These are phyloP conservation scores for Trinectes maculatus DNA, from an alignment of 2,113 vertebrate genomes.

Conservation along the genomic window DNA sequence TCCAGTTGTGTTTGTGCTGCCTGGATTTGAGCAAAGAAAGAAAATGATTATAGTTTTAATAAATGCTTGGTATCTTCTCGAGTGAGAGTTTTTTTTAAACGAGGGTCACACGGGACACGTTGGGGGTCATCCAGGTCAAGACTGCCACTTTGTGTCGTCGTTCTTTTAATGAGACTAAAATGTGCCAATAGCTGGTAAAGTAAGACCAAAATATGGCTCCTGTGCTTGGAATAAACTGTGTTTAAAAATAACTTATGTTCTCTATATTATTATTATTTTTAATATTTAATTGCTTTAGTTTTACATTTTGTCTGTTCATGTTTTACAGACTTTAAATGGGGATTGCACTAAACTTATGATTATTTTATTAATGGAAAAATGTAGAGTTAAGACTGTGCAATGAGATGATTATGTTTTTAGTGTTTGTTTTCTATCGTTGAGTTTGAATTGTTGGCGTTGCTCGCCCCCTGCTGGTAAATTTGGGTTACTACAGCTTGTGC, in stretches of 20 bases:
- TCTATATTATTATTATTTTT: not conserved
- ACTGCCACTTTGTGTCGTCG: constrained; percentile 33
- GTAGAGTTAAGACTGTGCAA: not conserved
- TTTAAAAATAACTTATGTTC: constrained; percentile 48
- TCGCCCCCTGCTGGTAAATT: constrained; percentile 10
- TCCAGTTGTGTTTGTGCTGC: constrained; percentile 55
- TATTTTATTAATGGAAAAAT: not conserved
- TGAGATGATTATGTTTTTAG: not conserved
- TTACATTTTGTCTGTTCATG: not conserved
- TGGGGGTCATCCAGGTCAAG: constrained; percentile 40
- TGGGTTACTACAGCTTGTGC: not conserved
- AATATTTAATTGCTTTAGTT: not conserved
- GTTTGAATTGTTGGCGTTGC: constrained; percentile 8
- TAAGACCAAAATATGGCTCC: constrained; percentile 75
- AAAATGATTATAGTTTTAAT: constrained; percentile 42
- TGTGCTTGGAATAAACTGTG: constrained; percentile 80
- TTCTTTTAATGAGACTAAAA: constrained; percentile 55
- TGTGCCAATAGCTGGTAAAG: constrained; percentile 64
- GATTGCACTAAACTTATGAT: no score
- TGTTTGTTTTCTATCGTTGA: not conserved
- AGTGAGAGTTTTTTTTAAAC: constrained; percentile 44
- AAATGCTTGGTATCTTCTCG: constrained; percentile 52
- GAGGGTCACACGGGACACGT: constrained; percentile 52
- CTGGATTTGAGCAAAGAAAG: constrained; percentile 52
- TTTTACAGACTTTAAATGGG: no score